phyloP scores from a whole-genome alignment of 1,140 invertebrate species.

The Pogonognathellus flavescens region DNA sequence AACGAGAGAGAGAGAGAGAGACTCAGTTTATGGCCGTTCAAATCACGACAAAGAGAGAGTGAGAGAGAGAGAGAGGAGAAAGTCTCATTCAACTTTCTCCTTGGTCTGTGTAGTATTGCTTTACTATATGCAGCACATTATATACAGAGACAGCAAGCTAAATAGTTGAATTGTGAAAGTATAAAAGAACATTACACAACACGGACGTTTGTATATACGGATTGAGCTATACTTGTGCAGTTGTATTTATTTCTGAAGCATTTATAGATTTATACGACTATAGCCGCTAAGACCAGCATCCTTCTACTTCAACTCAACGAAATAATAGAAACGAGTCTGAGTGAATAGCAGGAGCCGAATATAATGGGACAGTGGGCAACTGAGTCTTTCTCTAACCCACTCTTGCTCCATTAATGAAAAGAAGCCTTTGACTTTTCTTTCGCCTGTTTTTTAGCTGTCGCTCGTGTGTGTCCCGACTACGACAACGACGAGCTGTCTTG shows the following conservation, averaged over 20 bases:
- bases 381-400: background rate
- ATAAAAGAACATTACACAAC: too few species aligned
- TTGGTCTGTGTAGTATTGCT: background rate
- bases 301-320: too few species aligned
- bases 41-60: background rate
- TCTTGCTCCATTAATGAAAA: background rate
- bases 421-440: slow-evolving; percentile 8
- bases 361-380: background rate
- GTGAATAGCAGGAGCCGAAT: background rate
- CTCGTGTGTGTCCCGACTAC: background rate
- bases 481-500: too few species aligned
- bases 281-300: too few species aligned
- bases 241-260: too few species aligned
- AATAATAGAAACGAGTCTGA: background rate
- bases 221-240: too few species aligned
- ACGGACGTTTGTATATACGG: too few species aligned
- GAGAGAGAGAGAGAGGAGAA: background rate
- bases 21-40: background rate
- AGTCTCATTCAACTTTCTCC: slow-evolving; percentile 12
- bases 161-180: background rate
- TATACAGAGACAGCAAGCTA: background rate
- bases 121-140: too few species aligned
- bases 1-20: background rate
- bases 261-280: too few species aligned
- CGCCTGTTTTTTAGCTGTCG: background rate